These are phyloP conservation scores for Octodon degus DNA, from an alignment of 2,113 vertebrate species.

Conservation along the genomic window DNA sequence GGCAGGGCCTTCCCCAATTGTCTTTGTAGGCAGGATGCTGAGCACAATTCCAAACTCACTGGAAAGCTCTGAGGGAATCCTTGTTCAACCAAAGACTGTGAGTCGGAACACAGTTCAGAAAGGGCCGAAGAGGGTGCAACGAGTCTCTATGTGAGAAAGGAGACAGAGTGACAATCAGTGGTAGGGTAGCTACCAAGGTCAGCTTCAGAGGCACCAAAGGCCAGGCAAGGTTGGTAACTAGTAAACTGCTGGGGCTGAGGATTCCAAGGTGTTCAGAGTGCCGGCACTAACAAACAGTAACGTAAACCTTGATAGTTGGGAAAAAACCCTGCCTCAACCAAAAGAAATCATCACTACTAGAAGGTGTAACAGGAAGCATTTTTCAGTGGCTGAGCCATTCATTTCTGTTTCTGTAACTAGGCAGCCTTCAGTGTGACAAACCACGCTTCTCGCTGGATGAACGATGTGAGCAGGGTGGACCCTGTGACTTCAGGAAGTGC, in stretches of 20 bases:
- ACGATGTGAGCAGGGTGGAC: not conserved
- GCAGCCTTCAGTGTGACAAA: not conserved
- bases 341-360: not conserved
- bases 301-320: not conserved
- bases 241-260: not conserved
- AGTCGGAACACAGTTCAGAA: not conserved
- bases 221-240: not conserved
- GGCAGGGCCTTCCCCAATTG: not conserved
- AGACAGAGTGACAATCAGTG: not conserved
- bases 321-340: not conserved
- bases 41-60: not conserved
- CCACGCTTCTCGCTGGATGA: no score
- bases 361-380: not conserved
- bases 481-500: not conserved
- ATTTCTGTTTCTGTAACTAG: not conserved
- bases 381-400: not conserved
- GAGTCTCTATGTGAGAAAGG: not conserved
- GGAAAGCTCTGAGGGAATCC: not conserved
- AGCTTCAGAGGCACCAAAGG: not conserved
- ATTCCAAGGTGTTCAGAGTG: not conserved
- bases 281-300: not conserved
- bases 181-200: not conserved
- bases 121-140: not conserved
- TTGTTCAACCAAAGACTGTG: not conserved
- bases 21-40: not conserved